Conservation (phyloP, 2,888 invertebrate species). For the Drosophila kuntzei region DNA sequence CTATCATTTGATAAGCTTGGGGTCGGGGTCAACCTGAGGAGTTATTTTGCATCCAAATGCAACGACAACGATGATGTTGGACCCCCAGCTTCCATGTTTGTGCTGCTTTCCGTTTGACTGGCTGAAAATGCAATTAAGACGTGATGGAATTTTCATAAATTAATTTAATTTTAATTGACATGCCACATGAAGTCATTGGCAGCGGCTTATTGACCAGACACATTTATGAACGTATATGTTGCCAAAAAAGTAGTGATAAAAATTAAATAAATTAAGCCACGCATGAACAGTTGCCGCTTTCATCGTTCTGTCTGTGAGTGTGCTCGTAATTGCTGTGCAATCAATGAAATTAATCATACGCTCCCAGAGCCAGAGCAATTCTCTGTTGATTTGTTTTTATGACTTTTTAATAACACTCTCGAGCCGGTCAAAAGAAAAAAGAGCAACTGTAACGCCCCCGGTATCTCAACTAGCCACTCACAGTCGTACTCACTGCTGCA, state of each 20-base stretch:
- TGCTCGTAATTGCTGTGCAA: constrained; percentile 39
- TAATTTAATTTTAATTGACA: constrained; percentile 72
- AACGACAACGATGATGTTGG: constrained; percentile 13
- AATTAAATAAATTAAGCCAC: constrained; percentile 44
- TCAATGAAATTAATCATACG: constrained; percentile 62
- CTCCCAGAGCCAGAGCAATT: constrained; percentile 2
- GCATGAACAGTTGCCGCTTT: constrained; percentile 11
- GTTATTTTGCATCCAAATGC: constrained; percentile 50
- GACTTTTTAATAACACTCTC: constrained; percentile 42
- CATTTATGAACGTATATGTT: constrained; percentile 27
- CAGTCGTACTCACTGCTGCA: constrained; percentile 12
- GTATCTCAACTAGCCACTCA: constrained; percentile 11
- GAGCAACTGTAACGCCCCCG: constrained; percentile 6
- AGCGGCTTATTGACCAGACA: constrained; percentile 28
- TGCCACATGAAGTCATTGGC: constrained; percentile 62
- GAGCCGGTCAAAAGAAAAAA: constrained; percentile 10
- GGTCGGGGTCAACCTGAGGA: constrained; percentile 15
- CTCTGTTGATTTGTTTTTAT: constrained; percentile 49
- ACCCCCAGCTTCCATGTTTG: constrained; percentile 35
- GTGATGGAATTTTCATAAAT: constrained; percentile 75
- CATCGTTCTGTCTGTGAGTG: not conserved
- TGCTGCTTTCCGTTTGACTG: constrained; percentile 54
- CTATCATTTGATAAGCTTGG: constrained; percentile 27
- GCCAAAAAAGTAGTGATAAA: constrained; percentile 42
- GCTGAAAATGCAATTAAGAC: constrained; percentile 70